Conservation (phyloP, 2,797 vertebrate genomes). For the Xerus rutilus region DNA sequence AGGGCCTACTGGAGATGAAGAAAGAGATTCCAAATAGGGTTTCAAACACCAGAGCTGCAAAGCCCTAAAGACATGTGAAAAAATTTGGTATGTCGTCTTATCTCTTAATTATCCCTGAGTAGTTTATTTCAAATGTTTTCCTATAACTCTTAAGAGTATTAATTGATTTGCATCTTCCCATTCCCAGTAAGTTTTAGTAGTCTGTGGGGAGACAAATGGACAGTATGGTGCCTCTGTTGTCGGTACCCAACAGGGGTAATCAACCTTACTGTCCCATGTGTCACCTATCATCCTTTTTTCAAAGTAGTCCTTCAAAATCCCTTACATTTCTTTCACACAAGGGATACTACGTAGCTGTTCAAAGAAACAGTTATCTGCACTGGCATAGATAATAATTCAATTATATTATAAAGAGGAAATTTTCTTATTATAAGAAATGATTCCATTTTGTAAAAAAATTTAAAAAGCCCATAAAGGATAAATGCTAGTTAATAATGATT, state of each 20-base stretch:
- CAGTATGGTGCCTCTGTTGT: not conserved
- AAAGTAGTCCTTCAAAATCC: conserved; percentile 4
- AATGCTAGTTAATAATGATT: conserved; percentile 50
- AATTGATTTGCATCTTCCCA: conserved; percentile 10
- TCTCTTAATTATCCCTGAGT: conserved; percentile 18
- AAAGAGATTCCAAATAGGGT: conserved; percentile 8
- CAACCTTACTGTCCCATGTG: not conserved
- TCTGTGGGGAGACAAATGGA: not conserved
- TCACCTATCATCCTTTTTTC: conserved; percentile 18
- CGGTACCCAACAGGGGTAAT: not conserved
- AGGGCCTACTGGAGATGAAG: not conserved
- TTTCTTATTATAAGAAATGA: conserved; percentile 29
- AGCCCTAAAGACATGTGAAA: conserved; percentile 34
- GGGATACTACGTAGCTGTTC: not conserved
- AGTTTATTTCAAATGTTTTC: conserved; percentile 35
- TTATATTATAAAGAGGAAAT: not conserved
- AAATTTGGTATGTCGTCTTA: not conserved
- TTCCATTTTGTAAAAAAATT: not conserved
- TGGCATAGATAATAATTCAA: not conserved
- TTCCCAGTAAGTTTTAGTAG: conserved; percentile 9
- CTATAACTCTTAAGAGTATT: conserved; percentile 40
- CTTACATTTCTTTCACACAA: conserved; percentile 15
- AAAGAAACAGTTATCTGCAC: not conserved
- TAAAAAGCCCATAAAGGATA: conserved; percentile 19
- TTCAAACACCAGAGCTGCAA: conserved; percentile 31